Evolutionary conservation across 2,113 vertebrate genomes (phyloP).

Genomic region (Siniperca knerii): DNA sequence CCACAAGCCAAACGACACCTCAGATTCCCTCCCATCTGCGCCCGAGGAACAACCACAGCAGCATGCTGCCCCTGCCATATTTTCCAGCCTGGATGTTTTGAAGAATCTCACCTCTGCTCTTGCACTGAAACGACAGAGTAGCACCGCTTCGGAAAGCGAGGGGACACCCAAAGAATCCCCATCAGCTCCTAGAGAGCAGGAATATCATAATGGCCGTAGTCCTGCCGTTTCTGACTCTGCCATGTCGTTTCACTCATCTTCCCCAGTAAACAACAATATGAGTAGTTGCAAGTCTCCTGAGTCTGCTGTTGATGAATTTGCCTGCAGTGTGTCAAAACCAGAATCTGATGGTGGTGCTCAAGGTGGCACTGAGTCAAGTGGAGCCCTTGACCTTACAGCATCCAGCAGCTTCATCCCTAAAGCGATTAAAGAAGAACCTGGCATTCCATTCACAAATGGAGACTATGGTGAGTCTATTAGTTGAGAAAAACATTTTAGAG

Average conservation of each 20-base stretch:
- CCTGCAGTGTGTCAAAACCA: constrained; percentile 56
- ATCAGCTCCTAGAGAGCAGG: constrained; percentile 84
- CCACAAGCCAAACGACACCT: constrained; percentile 75
- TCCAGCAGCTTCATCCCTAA: constrained; percentile 85
- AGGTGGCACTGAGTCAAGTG: constrained; percentile 86
- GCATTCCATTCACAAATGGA: constrained; percentile 84
- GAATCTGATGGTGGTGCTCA: constrained; percentile 80
- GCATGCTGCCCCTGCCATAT: constrained; percentile 63
- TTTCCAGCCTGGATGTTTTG: constrained; percentile 86
- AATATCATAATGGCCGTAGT: constrained; percentile 89
- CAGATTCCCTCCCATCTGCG: constrained; percentile 53
- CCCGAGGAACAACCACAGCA: constrained; percentile 72
- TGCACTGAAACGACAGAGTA: constrained; percentile 89
- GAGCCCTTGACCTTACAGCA: constrained; percentile 92
- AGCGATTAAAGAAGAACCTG: constrained; percentile 88
- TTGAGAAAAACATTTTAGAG: fast-evolving
- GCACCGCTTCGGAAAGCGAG: constrained; percentile 91
- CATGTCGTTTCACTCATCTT: constrained; percentile 85
- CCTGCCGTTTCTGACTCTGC: constrained; percentile 85
- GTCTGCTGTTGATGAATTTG: constrained; percentile 80
- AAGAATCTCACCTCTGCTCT: constrained; percentile 86
- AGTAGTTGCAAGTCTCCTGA: constrained; percentile 87
- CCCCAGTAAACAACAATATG: constrained; percentile 87
- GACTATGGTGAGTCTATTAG: constrained; percentile 85
- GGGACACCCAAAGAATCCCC: constrained; percentile 87